Evolutionary conservation across 2,888 invertebrate species (phyloP).

Genomic region (Dolomedes plantarius): DNA sequence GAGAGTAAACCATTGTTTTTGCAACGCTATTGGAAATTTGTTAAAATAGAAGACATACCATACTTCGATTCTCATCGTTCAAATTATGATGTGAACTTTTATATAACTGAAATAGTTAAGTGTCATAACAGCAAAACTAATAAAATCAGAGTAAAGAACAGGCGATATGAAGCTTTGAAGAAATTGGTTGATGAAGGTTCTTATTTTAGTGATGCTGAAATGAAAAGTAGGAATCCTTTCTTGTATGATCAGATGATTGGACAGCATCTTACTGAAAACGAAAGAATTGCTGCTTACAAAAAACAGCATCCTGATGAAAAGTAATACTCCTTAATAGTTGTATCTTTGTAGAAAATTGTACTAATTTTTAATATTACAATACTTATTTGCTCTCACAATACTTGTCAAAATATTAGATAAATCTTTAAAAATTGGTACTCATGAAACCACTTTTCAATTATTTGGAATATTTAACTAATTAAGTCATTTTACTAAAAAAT

Average conservation of each 20-base stretch:
- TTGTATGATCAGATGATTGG: constrained; percentile 93
- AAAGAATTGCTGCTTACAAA: constrained; percentile 80
- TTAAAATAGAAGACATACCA: constrained; percentile 83
- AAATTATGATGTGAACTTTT: constrained; percentile 81
- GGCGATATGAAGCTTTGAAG: constrained; percentile 88
- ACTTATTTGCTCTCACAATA: too few relatives aligned
- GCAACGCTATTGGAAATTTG: constrained; percentile 85
- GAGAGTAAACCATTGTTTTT: constrained; percentile 85
- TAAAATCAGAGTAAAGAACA: constrained; percentile 83
- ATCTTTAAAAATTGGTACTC: too few relatives aligned
- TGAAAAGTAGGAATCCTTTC: constrained; percentile 93
- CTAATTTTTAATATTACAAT: too few relatives aligned
- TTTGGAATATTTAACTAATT: too few relatives aligned
- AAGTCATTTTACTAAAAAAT: too few relatives aligned
- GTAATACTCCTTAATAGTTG: constrained; percentile 38
- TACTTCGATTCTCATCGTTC: constrained; percentile 81
- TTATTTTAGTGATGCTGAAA: constrained; percentile 94
- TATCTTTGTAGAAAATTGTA: too few relatives aligned
- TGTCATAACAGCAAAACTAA: constrained; percentile 71
- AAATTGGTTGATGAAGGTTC: constrained; percentile 83
- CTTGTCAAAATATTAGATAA: too few relatives aligned
- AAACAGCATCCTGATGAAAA: constrained; percentile 75
- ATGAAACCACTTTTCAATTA: too few relatives aligned
- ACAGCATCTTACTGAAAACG: constrained; percentile 87
- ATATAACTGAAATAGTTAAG: constrained; percentile 80